Conservation (phyloP, 2,797 vertebrate genomes). For the Enteromius radiatus region DNA sequence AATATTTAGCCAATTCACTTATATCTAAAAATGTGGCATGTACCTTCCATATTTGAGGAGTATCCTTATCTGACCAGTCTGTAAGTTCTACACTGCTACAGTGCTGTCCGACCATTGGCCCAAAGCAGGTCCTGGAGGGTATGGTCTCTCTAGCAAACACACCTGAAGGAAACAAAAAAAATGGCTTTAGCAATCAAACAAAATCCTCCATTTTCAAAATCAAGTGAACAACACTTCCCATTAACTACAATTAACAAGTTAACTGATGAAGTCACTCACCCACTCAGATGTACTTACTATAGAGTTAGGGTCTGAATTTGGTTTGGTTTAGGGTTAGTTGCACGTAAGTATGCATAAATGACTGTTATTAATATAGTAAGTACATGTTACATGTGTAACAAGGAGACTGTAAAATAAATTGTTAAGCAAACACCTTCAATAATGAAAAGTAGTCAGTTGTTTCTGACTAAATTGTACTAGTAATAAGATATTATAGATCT, state of each 20-base stretch:
- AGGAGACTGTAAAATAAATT: background rate
- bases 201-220: background rate
- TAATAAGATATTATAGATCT: background rate
- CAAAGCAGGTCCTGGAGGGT: constrained; percentile 93
- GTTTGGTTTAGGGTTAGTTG: background rate
- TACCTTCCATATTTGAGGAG: constrained; percentile 97
- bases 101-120: constrained; percentile 94
- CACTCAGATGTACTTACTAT: too few relatives aligned
- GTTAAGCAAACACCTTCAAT: background rate
- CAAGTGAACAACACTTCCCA: background rate
- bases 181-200: background rate
- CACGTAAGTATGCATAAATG: background rate
- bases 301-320: background rate
- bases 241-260: too few relatives aligned
- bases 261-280: background rate
- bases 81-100: constrained; percentile 92
- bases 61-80: constrained; percentile 93
- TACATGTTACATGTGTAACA: too few relatives aligned
- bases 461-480: background rate
- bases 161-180: constrained; percentile 73
- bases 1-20: background rate
- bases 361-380: too few relatives aligned
- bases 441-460: background rate
- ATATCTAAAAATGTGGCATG: background rate
- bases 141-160: constrained; percentile 92